Evolutionary conservation across 1,140 invertebrate genomes (phyloP).

Genomic region (Apis florea): DNA sequence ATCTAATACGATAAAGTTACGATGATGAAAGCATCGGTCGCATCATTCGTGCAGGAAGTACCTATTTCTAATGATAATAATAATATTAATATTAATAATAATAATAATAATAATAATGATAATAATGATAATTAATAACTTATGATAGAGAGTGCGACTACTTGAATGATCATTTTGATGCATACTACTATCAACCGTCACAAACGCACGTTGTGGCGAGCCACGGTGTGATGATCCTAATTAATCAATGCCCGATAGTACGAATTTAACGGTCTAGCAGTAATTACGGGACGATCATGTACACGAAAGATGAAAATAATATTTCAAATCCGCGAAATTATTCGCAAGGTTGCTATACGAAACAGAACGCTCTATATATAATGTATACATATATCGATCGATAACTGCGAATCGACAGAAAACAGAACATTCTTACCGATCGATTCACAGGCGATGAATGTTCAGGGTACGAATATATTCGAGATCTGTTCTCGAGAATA

Average conservation of each 20-base stretch:
- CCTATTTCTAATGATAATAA: conserved; percentile 64
- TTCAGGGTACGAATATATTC: too few species aligned
- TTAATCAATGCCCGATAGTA: conserved; percentile 18
- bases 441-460: too few species aligned
- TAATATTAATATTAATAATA: conserved; percentile 60
- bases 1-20: conserved; percentile 42
- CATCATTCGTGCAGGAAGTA: conserved; percentile 66
- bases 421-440: too few species aligned
- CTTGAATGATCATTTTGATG: conserved; percentile 51
- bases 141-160: conserved; percentile 55
- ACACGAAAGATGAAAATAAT: conserved; percentile 24
- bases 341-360: conserved; percentile 8
- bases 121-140: conserved; percentile 54
- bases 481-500: too few species aligned
- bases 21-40: conserved; percentile 46
- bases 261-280: not conserved
- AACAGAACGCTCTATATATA: not conserved
- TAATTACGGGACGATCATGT: conserved; percentile 5
- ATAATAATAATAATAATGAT: conserved; percentile 52
- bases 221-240: conserved; percentile 37
- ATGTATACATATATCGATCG: not conserved
- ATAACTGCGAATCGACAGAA: not conserved
- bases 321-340: not conserved
- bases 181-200: conserved; percentile 39
- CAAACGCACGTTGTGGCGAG: conserved; percentile 36